These are phyloP conservation scores for Lamprologus lemairii DNA, from an alignment of 2,113 vertebrate species.

Conservation along the genomic window DNA sequence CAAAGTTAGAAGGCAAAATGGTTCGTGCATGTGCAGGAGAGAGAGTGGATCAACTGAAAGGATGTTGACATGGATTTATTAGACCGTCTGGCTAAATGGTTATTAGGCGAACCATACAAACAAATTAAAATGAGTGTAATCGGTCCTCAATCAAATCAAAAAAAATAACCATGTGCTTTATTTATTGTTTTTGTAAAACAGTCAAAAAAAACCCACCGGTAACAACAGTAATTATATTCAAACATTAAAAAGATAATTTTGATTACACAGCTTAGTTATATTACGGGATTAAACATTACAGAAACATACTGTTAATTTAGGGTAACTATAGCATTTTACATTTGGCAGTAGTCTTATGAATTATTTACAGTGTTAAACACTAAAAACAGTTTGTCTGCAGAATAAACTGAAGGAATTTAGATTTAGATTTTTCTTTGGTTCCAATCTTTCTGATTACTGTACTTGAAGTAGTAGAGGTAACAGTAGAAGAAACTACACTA, in stretches of 20 bases:
- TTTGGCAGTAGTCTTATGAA: background rate
- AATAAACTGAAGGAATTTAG: background rate
- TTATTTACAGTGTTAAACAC: background rate
- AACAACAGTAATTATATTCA: background rate
- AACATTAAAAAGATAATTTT: background rate
- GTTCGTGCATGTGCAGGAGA: background rate
- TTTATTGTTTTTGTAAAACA: background rate
- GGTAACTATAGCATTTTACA: background rate
- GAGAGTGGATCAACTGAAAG: background rate
- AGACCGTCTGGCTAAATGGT: background rate
- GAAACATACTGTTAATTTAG: background rate
- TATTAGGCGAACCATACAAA: background rate
- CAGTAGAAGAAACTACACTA: background rate
- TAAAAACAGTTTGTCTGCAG: background rate
- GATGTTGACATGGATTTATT: background rate
- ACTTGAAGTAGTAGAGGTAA: background rate
- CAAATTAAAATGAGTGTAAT: background rate
- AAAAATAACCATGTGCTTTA: background rate
- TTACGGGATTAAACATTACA: background rate
- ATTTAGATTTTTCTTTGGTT: background rate
- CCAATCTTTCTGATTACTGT: background rate
- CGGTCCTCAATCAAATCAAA: background rate
- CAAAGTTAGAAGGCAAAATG: background rate
- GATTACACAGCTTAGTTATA: fast-evolving
- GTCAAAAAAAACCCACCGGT: background rate